Base-by-base conservation (phyloP, 2,797 vertebrate species). In the Cheirogaleus major region DNA sequence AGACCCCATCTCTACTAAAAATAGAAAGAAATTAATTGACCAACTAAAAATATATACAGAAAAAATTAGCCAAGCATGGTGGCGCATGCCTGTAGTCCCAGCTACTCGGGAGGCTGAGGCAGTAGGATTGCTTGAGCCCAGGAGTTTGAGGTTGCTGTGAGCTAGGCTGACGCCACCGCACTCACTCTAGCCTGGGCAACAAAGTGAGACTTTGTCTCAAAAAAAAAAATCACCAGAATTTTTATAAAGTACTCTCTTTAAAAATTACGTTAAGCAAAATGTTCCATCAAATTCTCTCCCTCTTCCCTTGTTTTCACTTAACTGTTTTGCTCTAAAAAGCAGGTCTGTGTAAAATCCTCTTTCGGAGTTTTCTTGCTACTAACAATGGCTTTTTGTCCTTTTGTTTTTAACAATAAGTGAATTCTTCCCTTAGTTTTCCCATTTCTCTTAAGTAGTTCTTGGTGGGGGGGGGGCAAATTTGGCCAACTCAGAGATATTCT, bases 241-340 rank as follows among this genome's bases (percentile, higher is more conserved):
- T 89, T 43, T 14, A 73, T 63, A 57, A 87, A 86, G 35, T 41
- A 67, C 50, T 78, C 10, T 85, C 80, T 89, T 89, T 43, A 67
- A 84, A 84, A 87, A 89, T 81, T 92, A 76, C 32, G 41, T 76
- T 52, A 93, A 85, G 78, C 73, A 97, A 96, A 96, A 82, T 91
- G 38, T 91, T 96, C 79, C 41, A 48, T 15, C 52, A 70, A 79
- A 91, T 93, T 67, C 65, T 95, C 70, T 83, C 27, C 41, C 87
- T 78, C 61, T 89, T 78, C 61, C 32, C 27, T 91, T 18, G 3
- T 80, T 86, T 91, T 89, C 61, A 70, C 35, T 43, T 55, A 78
- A 57, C 67, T 93, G 50, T 88, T 25, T 61, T 61, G 75, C 65
- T 89, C 45, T 94, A 70, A 93, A 95, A 91, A 85, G 48, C 52